Evolutionary conservation across 2,113 vertebrate genomes (phyloP), one percentile per base, ranked within the genome.

Genomic region (Lipotes vexillifer): DNA sequence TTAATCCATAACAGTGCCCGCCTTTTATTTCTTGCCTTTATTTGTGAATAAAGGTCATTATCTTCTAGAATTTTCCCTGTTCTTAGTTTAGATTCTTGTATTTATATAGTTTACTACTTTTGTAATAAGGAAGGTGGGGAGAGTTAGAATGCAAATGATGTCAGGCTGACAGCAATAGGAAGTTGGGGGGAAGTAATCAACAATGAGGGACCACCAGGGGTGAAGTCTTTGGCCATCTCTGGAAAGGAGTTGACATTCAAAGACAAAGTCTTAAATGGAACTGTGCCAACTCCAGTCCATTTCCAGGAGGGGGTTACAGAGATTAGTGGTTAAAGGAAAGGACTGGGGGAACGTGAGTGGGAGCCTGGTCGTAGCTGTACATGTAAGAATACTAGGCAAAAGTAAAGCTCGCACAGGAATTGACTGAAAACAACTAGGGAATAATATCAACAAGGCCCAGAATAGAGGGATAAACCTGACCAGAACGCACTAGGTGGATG

Each of bases 1-100:
- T 90, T 86, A 77, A 82, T 85, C 55, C 71, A 6, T 10, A 68
- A 75, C 5, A 75, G 41, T 38, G 6, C 5, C 20, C 18, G 18
- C 29, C 14, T 38, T 82, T 69, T 75, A 57, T 55, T 52, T 14
- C 10, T 77, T 86, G 15, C 4, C 38, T 90, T 90, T 94, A 57
- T 92, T 97, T 96, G 65, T 84, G 9, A 90, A 65, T 75, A 93
- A 88, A 80, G 41, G n/a, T 46, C 3, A 80, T 96, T 94, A 96
- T 44, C 25, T 57, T 82, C 31, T 61, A 92, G 15, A 66, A 75
- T 93, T 93, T 77, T 87, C 13, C 14, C 10, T 92, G 36, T 57
- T 38, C 17, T 86, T 75, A 61, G n/a, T 93, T 96, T 85, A 86
- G 52, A 83, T 72, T 46, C 72, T 61, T 83, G 46, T 74, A 71